These are phyloP conservation scores for Pseudachorutes palmiensis DNA, from an alignment of 1,140 invertebrate genomes.

Conservation along the genomic window DNA sequence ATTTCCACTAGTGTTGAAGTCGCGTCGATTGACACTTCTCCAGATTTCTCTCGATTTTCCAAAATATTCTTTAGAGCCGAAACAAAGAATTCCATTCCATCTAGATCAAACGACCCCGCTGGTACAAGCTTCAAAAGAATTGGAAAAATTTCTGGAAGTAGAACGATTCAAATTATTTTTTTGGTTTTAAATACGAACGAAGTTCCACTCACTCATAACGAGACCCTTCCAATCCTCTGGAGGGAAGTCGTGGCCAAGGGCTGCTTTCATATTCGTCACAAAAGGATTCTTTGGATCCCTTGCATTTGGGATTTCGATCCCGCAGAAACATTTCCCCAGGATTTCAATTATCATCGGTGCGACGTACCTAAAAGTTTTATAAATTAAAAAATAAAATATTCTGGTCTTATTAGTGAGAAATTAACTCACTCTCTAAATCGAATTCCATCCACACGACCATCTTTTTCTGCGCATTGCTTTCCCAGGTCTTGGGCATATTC, in stretches of 20 bases:
- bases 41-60: neutral
- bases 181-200: neutral
- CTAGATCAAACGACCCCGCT: neutral
- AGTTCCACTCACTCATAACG: neutral
- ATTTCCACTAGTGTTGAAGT: neutral
- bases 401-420: no score
- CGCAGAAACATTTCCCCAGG: constrained; percentile 9
- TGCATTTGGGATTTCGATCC: constrained; percentile 1
- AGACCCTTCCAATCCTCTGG: constrained; percentile 6
- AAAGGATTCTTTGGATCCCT: neutral
- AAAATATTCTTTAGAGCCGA: neutral
- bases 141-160: constrained; percentile 1
- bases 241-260: neutral
- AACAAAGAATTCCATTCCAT: neutral
- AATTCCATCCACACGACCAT: constrained; percentile 17
- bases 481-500: constrained; percentile 40
- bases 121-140: neutral
- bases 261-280: neutral
- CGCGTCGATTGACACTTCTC: neutral
- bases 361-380: constrained; percentile 14
- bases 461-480: constrained; percentile 1
- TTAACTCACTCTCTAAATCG: neutral
- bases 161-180: neutral
- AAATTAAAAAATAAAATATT: constrained; percentile 2
- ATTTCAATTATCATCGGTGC: constrained; percentile 20